Percentiles rank a stretch among this genome's conserved stretches.
These are phyloP conservation scores for Nasonia longicornis DNA, from an alignment of 1,140 invertebrate genomes.

Conservation along the genomic window DNA sequence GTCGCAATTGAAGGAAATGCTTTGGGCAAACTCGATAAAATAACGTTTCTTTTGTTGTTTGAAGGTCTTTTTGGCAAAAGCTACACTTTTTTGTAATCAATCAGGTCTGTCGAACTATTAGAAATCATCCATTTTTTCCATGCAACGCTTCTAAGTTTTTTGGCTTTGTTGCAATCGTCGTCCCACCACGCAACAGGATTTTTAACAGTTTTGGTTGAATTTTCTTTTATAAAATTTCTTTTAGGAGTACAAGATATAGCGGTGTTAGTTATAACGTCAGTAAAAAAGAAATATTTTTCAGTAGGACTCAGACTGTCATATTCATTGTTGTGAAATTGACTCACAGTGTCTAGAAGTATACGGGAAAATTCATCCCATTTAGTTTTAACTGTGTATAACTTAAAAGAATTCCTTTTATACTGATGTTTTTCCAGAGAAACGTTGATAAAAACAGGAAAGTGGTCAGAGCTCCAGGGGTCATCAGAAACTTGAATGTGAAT, in stretches of 20 bases:
- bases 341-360: not conserved
- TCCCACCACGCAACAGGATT: conserved; percentile 47
- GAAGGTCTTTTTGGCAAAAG: too few species aligned
- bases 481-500: not conserved
- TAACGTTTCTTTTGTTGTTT: too few species aligned
- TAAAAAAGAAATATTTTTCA: conserved; percentile 26
- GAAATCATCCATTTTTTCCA: conserved; percentile 37
- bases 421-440: conserved; percentile 44
- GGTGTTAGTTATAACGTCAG: not conserved
- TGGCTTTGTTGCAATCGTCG: conserved; percentile 38
- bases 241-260: not conserved
- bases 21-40: too few species aligned
- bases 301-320: not conserved
- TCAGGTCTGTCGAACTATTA: too few species aligned
- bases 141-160: conserved; percentile 21
- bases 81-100: too few species aligned
- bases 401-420: conserved; percentile 29
- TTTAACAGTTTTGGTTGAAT: not conserved
- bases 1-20: too few species aligned
- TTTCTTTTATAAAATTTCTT: not conserved
- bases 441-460: conserved; percentile 24
- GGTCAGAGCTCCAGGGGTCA: conserved; percentile 11
- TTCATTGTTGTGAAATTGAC: not conserved
- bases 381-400: not conserved
- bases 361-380: not conserved